Conservation (phyloP, 2,113 vertebrate species). For the Melanerpes formicivorus region DNA sequence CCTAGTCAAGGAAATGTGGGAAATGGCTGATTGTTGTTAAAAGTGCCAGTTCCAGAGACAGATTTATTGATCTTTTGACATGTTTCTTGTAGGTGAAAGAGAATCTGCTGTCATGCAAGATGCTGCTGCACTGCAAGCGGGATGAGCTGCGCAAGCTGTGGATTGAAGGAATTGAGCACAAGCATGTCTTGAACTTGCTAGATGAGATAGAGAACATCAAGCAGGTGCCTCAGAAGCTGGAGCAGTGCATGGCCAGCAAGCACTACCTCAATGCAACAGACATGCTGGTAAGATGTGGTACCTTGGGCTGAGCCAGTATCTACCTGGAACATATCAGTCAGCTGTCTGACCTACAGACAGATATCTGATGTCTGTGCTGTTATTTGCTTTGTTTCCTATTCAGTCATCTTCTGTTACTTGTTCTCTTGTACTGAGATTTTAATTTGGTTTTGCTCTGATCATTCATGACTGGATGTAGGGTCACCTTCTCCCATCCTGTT, state of each 20-base stretch:
- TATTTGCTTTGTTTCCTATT: not conserved
- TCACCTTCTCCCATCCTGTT: not conserved
- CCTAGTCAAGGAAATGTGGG: not conserved
- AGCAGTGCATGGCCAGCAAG: slow-evolving; percentile 94
- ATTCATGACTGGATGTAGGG: not conserved
- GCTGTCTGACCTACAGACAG: not conserved
- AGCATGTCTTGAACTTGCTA: slow-evolving; percentile 94
- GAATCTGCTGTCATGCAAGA: slow-evolving; percentile 97
- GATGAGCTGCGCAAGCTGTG: slow-evolving; percentile 97
- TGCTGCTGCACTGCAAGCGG: slow-evolving; percentile 96
- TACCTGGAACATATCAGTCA: not conserved
- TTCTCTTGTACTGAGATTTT: not conserved
- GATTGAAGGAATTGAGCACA: slow-evolving; percentile 99
- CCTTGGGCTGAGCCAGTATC: not conserved
- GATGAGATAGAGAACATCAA: slow-evolving; percentile 99
- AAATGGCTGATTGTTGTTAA: not conserved
- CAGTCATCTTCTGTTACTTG: not conserved
- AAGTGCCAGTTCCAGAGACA: not conserved
- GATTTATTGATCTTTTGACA: not conserved
- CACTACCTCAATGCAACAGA: slow-evolving; percentile 95
- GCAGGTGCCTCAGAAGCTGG: slow-evolving; percentile 94
- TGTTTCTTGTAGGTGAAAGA: slow-evolving; percentile 88
- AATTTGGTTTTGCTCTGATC: not conserved
- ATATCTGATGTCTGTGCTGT: not conserved
- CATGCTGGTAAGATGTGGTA: slow-evolving; percentile 88